These are phyloP conservation scores for Narcine bancroftii DNA, from an alignment of 2,113 vertebrate species.

Conservation along the genomic window DNA sequence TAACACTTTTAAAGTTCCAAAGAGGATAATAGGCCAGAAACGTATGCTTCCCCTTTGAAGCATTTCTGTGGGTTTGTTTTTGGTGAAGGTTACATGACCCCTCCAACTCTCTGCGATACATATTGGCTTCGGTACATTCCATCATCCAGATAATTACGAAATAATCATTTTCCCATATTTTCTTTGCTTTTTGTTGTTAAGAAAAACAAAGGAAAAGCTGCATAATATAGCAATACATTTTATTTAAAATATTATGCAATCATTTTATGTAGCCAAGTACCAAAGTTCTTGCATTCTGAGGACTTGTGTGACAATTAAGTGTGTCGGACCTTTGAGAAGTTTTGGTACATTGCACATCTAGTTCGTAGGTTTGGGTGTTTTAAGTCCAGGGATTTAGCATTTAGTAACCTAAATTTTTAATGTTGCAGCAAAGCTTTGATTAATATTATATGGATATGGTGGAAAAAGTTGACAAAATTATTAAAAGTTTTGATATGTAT, in stretches of 20 bases:
- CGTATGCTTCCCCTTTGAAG: background rate
- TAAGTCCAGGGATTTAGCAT: background rate
- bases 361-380: background rate
- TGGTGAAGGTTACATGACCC: background rate
- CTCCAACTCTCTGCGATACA: conserved; percentile 47
- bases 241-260: conserved; percentile 39
- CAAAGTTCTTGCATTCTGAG: conserved; percentile 25
- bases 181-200: conserved; percentile 59
- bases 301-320: conserved; percentile 11
- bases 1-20: background rate
- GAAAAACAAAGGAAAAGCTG: conserved; percentile 52
- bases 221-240: conserved; percentile 47
- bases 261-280: conserved; percentile 22
- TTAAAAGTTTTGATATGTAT: conserved; percentile 30
- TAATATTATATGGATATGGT: conserved; percentile 28
- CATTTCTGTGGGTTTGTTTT: background rate
- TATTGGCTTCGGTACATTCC: conserved; percentile 50
- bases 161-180: conserved; percentile 59
- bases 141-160: conserved; percentile 44
- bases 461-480: conserved; percentile 9
- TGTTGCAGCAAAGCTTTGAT: conserved; percentile 17
- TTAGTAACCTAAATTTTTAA: conserved; percentile 30
- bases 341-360: background rate
- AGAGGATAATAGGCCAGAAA: background rate
- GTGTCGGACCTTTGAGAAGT: background rate